phyloP scores from a whole-genome alignment of 2,113 vertebrate genomes.

The Trachemys scripta region DNA sequence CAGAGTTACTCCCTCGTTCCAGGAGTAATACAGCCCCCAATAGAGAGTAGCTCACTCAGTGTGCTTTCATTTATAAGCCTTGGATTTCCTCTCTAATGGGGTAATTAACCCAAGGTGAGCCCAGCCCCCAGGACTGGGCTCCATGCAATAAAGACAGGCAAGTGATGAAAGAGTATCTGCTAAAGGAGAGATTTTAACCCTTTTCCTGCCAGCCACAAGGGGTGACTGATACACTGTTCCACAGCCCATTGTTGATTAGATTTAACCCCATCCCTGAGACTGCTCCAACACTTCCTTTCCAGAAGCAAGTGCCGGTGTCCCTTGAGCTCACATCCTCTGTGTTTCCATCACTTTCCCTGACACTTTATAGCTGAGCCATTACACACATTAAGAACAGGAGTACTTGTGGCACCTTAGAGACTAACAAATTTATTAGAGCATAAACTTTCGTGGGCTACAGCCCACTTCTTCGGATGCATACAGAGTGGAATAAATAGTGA shows the following conservation, averaged over 20 bases:
- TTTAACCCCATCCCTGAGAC: not conserved
- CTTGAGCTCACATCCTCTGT: not conserved
- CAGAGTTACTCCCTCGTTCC: not conserved
- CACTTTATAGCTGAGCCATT: not conserved
- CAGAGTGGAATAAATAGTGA: no score
- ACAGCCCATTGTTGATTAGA: not conserved
- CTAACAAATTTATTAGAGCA: no score
- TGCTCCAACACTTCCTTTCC: not conserved
- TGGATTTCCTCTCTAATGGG: not conserved
- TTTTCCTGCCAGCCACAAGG: not conserved
- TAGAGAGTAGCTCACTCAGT: not conserved
- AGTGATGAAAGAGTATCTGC: not conserved
- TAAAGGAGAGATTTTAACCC: not conserved
- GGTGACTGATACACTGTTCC: not conserved
- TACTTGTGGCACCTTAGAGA: no score
- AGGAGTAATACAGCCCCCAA: not conserved
- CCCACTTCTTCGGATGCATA: no score
- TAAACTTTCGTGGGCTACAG: no score
- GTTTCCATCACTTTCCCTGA: not conserved
- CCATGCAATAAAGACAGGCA: not conserved
- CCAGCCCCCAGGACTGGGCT: not conserved
- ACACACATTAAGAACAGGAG: no score
- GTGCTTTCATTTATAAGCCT: not conserved
- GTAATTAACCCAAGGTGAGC: not conserved
- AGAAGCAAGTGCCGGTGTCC: not conserved